Percentiles rank a stretch among this genome's conserved stretches.
Conservation (phyloP, 2,797 vertebrate genomes). For the Brachyalestes nurse region DNA sequence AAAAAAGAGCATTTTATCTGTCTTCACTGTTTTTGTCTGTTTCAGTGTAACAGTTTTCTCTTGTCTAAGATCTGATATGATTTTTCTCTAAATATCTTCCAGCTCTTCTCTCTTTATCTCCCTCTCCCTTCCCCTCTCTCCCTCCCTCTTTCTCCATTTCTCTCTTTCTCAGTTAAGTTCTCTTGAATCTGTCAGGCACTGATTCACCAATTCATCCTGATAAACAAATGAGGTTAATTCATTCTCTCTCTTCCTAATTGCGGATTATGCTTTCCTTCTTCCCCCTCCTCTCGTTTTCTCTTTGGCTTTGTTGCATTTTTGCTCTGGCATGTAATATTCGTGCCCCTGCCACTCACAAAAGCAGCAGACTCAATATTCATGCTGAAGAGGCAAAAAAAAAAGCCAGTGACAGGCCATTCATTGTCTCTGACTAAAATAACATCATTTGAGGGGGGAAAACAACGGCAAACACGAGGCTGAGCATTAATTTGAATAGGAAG, state of each 20-base stretch:
- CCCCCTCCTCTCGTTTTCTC: not conserved
- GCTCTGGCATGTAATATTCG: not conserved
- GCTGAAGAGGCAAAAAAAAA: conserved; percentile 32
- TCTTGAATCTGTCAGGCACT: no score
- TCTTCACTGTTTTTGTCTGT: conserved; percentile 30
- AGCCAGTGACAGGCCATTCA: conserved; percentile 51
- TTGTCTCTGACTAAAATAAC: conserved; percentile 41
- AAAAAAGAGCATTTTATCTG: not conserved
- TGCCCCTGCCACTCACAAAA: conserved; percentile 10
- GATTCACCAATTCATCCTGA: no score
- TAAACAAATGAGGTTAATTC: no score
- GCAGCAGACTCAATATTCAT: conserved; percentile 16
- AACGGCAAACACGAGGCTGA: conserved; percentile 34
- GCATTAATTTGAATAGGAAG: conserved; percentile 44
- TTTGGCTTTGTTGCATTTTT: conserved; percentile 6
- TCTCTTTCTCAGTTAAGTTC: no score
- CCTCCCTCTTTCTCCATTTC: not conserved
- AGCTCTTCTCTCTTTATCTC: not conserved
- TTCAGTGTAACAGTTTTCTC: no score
- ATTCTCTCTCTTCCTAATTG: no score
- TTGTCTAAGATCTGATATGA: conserved; percentile 3
- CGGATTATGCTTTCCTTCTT: no score
- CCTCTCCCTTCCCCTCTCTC: not conserved
- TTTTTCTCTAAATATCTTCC: conserved; percentile 10
- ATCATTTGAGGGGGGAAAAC: conserved; percentile 42